Conservation (phyloP, 2,888 invertebrate species). For the Rhagonycha lutea region DNA sequence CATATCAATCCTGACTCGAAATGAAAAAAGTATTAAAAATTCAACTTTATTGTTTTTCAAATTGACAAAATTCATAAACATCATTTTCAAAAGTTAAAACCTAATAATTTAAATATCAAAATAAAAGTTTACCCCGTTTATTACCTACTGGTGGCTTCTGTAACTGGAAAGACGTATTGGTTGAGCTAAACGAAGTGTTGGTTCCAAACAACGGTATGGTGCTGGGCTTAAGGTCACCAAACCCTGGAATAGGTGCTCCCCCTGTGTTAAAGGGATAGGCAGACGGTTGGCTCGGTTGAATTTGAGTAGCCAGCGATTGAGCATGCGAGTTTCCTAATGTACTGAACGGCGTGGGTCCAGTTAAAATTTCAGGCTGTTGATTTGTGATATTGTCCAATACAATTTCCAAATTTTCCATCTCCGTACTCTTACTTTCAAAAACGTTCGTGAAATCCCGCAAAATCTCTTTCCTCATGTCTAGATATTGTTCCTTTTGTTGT, state of each 20-base stretch:
- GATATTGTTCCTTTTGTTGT: constrained; percentile 80
- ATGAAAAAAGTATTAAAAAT: background rate
- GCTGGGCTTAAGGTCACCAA: constrained; percentile 35
- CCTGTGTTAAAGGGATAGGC: constrained; percentile 50
- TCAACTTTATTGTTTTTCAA: background rate
- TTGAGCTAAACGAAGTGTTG: constrained; percentile 36
- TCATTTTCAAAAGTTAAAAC: background rate
- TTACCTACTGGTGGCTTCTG: constrained; percentile 71
- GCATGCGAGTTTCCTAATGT: constrained; percentile 40
- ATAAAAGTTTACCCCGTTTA: constrained; percentile 66
- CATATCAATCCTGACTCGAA: too few relatives aligned
- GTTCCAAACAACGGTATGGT: constrained; percentile 43
- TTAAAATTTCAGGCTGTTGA: constrained; percentile 56
- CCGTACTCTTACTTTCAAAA: constrained; percentile 60
- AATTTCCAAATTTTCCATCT: constrained; percentile 40
- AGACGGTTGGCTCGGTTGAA: constrained; percentile 41
- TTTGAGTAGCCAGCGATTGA: constrained; percentile 52
- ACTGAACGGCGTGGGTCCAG: constrained; percentile 68
- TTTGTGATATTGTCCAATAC: constrained; percentile 48
- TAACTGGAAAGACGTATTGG: constrained; percentile 63
- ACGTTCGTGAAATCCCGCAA: constrained; percentile 81
- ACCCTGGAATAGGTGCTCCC: constrained; percentile 34
- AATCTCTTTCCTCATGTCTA: constrained; percentile 79
- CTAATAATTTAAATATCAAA: background rate
- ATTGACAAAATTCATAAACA: background rate